A percentile compares a stretch with the other conserved stretches of the same genome.
phyloP scores from a whole-genome alignment of 1,140 invertebrate genomes.

The Colletes latitarsis region DNA sequence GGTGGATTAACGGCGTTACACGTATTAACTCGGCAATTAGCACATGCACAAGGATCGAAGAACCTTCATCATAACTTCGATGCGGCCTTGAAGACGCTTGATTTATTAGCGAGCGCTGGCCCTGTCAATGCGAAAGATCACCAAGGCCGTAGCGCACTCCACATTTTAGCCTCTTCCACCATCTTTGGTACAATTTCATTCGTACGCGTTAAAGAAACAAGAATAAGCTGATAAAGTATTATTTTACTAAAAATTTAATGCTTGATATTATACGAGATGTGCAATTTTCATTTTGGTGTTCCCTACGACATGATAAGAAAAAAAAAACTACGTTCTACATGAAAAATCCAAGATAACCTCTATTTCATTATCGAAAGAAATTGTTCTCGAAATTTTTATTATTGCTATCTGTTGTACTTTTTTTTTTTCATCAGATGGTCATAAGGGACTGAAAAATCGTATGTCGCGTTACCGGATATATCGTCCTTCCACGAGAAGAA shows the following conservation, averaged over 20 bases:
- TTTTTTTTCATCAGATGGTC: too few species aligned
- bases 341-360: too few species aligned
- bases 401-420: too few species aligned
- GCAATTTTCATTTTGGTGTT: too few species aligned
- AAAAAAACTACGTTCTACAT: too few species aligned
- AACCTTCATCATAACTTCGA: slow-evolving; percentile 68
- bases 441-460: too few species aligned
- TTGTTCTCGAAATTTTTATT: too few species aligned
- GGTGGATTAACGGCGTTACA: slow-evolving; percentile 77
- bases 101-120: slow-evolving; percentile 72
- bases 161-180: slow-evolving; percentile 74
- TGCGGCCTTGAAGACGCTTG: slow-evolving; percentile 70
- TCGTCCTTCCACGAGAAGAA: too few species aligned
- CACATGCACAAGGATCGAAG: slow-evolving; percentile 65
- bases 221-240: background rate
- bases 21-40: slow-evolving; percentile 73
- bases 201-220: background rate
- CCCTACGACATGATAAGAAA: too few species aligned
- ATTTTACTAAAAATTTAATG: background rate
- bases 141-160: slow-evolving; percentile 74
- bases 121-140: slow-evolving; percentile 77
- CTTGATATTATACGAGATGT: background rate
- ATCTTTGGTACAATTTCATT: slow-evolving; percentile 66
- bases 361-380: too few species aligned
- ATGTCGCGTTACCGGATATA: too few species aligned